Base-by-base conservation (phyloP, 2,888 invertebrate genomes). In the Eupithecia abbreviata region DNA sequence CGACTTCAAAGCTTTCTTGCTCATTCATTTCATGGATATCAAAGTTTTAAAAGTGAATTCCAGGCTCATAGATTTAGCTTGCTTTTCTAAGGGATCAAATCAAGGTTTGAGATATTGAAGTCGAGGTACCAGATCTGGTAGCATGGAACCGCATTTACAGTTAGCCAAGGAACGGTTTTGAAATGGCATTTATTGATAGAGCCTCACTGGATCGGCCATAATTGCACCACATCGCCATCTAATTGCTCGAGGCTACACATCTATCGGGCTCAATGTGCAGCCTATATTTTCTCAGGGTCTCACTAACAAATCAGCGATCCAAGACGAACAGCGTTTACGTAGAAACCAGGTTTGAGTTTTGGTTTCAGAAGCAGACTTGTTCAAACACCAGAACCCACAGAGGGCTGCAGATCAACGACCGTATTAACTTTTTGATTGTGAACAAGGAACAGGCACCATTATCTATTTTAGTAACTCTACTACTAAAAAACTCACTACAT, bases 171-270 rank as follows among this genome's bases (percentile, higher is more conserved):
- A 73, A 78, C 80, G 80, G 82, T 84, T 86, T 86, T 79, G 69
- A 82, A 84, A 84, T 82, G 76, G 80, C 81, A 84, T 84, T 85
- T 81, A 85, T 81, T 78, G 77, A 83, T 75, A 69, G 75, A 78
- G 80, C 82, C 75, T 81, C 84, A 83, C 83, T 85, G 84, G 84
- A 86, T 87, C 84, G 82, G 74, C 79, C 72, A 75, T 88, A 88
- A 90, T 90, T 90, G 86, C 88, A 87, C 82, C 85, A 87, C 72
- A 77, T 85, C 84, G 83, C 84, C 84, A 84, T 88, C 82, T 89
- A 90, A 91, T 90, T 89, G 85, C 82, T 84, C 73, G 79, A 84
- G 80, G 81, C 81, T 84, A 85, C 86, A 84, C 85, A 85, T 88
- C 81, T 82, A 88, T 86, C 85, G 85, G 83, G 84, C 84, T 84